Percentiles rank a stretch among this genome's conserved stretches.
These are phyloP conservation scores for Rhopalosiphum nymphaeae DNA, from an alignment of 2,888 invertebrate species.

Conservation along the genomic window DNA sequence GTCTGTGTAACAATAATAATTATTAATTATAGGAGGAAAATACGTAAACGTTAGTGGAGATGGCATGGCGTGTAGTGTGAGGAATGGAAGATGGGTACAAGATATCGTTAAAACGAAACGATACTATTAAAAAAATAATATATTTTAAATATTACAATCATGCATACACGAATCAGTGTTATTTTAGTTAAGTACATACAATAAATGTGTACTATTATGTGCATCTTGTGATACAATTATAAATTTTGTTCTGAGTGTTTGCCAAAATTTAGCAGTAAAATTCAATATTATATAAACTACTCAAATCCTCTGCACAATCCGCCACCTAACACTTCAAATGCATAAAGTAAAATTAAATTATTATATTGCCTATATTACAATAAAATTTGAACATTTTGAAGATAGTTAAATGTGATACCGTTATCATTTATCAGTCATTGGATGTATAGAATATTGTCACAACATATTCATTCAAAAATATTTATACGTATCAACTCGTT, in stretches of 20 bases:
- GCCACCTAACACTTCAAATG: background rate
- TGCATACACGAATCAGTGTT: background rate
- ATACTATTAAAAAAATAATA: background rate
- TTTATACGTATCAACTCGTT: background rate
- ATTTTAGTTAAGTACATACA: background rate
- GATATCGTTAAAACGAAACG: background rate
- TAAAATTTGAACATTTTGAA: background rate
- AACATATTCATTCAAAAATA: background rate
- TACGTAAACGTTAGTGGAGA: background rate
- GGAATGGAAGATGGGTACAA: background rate
- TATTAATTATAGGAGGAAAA: background rate
- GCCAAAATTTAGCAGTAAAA: background rate
- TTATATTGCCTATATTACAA: background rate
- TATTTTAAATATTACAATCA: background rate
- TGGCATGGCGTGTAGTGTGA: background rate
- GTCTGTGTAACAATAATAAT: slow-evolving; percentile 3
- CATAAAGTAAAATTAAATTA: background rate
- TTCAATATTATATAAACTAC: background rate
- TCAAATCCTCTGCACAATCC: background rate
- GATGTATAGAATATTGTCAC: background rate
- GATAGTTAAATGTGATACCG: background rate
- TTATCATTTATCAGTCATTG: background rate
- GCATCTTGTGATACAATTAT: background rate
- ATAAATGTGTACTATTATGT: background rate
- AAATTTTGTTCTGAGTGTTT: background rate